Evolutionary conservation across 2,888 invertebrate genomes (phyloP), one percentile per base, ranked within the genome.

Genomic region (Pharmacophagus antenor): DNA sequence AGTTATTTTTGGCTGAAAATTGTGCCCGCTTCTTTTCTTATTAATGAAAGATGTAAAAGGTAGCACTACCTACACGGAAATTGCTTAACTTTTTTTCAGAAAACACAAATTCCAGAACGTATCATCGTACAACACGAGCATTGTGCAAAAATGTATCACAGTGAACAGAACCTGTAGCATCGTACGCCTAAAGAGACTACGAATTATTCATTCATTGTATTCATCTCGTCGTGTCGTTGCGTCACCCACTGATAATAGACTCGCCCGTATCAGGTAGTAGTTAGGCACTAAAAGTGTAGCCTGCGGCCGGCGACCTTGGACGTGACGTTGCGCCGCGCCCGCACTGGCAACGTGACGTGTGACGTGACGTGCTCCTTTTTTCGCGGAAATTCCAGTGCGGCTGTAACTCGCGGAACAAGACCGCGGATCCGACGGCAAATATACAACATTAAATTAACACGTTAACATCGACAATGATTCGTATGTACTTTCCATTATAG

Each of bases 331-430:
- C 71, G 71, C 69, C 73, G 69, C 77, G 71, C 67, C 66, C 65
- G 62, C 63, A 58, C 64, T 67, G 64, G 68, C 70, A 70, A 76
- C 84, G 82, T 77, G 72, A 74, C 27, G 65, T 70, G 79, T 88
- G 88, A 87, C 88, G 88, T 85, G 27, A 27, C 42, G 42, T 18
- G 77, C 72, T 68, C 61, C 64, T 77, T 83, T 87, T 89, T 89
- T 89, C 87, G 88, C 88, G 87, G 87, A 88, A 88, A 84, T 85
- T 88, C 87, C 85, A 76, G 65, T 60, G 82, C 77, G 83, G 81
- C 68, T 84, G 76, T 73, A 77, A 84, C 79, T 79, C 81, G 79
- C 80, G 65, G 68, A 70, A 70, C 66, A 70, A 54, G 51, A 23
- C 15, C 49, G 15, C 42, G 22, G 27, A 27, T 18, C 58, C 31